Evolutionary conservation across 2,797 vertebrate genomes (phyloP).

Genomic region (Parotocinclus haroldoi): DNA sequence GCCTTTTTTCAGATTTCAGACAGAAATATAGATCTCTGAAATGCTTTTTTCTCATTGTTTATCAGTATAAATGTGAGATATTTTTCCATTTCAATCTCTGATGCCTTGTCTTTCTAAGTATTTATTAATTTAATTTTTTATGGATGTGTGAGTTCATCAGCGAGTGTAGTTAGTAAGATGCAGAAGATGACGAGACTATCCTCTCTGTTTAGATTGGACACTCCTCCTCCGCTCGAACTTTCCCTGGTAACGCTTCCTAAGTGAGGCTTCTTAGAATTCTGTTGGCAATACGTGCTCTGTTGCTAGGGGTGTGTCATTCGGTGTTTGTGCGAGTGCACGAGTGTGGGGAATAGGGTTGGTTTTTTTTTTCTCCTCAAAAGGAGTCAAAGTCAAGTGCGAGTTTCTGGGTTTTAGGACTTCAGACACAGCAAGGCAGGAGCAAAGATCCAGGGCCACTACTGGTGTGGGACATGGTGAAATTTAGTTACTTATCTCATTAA

Average conservation of each 20-base stretch:
- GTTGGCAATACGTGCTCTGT: conserved; percentile 57
- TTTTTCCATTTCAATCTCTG: neutral
- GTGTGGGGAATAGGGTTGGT: conserved; percentile 20
- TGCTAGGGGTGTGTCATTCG: conserved; percentile 56
- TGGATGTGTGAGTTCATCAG: neutral
- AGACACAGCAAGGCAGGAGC: conserved; percentile 19
- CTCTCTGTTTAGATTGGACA: conserved; percentile 45
- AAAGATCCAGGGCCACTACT: conserved; percentile 58
- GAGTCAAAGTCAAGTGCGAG: conserved; percentile 40
- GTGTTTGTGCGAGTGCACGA: conserved; percentile 29
- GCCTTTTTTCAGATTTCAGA: neutral
- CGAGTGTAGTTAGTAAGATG: conserved; percentile 25
- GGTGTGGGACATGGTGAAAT: conserved; percentile 33
- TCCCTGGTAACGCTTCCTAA: conserved; percentile 58
- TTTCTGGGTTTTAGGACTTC: conserved; percentile 51
- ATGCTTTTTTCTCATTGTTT: too few species aligned
- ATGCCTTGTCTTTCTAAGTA: too few species aligned
- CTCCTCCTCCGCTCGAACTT: conserved; percentile 51
- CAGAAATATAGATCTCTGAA: too few species aligned
- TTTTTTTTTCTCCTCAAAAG: conserved; percentile 36
- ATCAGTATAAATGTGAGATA: neutral
- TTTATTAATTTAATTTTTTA: too few species aligned
- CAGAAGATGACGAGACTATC: conserved; percentile 20
- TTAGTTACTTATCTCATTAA: too few species aligned
- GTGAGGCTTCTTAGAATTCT: conserved; percentile 62